phyloP scores from a whole-genome alignment of 1,140 invertebrate species.

The Pogonomyrmex californicus region DNA sequence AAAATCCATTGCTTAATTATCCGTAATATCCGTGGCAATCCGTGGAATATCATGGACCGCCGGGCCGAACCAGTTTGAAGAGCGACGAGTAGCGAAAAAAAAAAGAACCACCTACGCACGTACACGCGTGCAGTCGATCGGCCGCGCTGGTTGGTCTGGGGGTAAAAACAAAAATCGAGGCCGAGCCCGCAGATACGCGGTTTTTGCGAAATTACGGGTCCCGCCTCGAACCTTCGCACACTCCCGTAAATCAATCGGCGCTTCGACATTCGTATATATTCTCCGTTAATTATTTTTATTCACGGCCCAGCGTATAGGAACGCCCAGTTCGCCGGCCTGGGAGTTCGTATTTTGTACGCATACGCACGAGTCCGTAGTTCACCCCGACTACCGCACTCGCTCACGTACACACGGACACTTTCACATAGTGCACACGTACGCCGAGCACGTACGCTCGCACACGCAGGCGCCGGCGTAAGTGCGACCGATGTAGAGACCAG shows the following conservation, averaged over 20 bases:
- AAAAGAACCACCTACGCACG: slow-evolving; percentile 63
- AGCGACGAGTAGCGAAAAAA: slow-evolving; percentile 67
- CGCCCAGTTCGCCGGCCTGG: slow-evolving; percentile 68
- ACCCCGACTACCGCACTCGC: slow-evolving; percentile 29
- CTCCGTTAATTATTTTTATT: slow-evolving; percentile 83
- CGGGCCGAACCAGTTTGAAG: slow-evolving; percentile 66
- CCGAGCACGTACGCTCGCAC: slow-evolving; percentile 45
- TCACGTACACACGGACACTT: not conserved
- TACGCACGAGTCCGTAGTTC: slow-evolving; percentile 41
- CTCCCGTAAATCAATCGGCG: slow-evolving; percentile 81
- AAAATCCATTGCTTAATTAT: slow-evolving; percentile 74
- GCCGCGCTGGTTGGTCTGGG: slow-evolving; percentile 68
- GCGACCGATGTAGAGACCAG: slow-evolving; percentile 45
- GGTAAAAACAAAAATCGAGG: slow-evolving; percentile 77
- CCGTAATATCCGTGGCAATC: slow-evolving; percentile 70
- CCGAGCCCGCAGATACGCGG: slow-evolving; percentile 79
- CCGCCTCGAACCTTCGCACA: slow-evolving; percentile 75
- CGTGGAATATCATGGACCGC: slow-evolving; percentile 67
- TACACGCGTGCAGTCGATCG: slow-evolving; percentile 67
- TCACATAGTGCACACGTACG: not conserved
- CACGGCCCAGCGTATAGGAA: slow-evolving; percentile 76
- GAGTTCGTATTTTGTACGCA: slow-evolving; percentile 52
- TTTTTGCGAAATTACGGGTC: slow-evolving; percentile 80
- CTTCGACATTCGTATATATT: slow-evolving; percentile 79
- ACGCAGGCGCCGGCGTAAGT: slow-evolving; percentile 26